Base-by-base conservation (phyloP, 2,888 invertebrate genomes). In the Zaprionus obscuricornis region DNA sequence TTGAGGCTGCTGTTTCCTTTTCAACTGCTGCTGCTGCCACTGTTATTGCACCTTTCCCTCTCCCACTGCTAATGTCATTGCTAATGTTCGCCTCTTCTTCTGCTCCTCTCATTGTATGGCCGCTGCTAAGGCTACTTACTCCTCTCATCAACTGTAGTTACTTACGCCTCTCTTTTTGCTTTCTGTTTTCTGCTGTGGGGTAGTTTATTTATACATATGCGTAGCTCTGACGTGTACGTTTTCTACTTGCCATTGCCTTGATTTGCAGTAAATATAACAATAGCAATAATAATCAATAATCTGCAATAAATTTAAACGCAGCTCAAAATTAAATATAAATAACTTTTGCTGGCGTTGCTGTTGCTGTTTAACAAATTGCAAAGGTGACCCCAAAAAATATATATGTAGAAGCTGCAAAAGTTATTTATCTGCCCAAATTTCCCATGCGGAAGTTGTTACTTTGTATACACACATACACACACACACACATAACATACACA, bases 381-480 rank as follows among this genome's bases (percentile, higher is more conserved):
- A 85, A 77, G 83, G 78, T 85, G 77, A 82, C 77, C 77, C 70
- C 66, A 55, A 73, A 58, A 72, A 52, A 40, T 20, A 33, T 22
- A 40, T 10, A 18, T 45, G 37, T 51, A 57, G 56, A 50, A 50
- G 69, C 75, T 70, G 69, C 56, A 29, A 54, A 47, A 47, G 31
- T 47, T 40, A 49, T 50, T 39, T 22, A 16, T 14, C 49, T 8
- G 47, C 55, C 39, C 33, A 73, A 51, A 45, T 66, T 51, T 43
- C 36, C 57, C 16, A 52, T 57, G 60, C 79, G 84, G 84, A 83
- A 85, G 84, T 78, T 58, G 59, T 71, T 57, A 63, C 56, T 52
- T 56, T 55, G 26, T 43, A 26, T 20, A 37, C 40, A 33, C 34
- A 59, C 14, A 39, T 13, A 17, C 10, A 27, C 8, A 42, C 27